A percentile compares a stretch with the other conserved stretches of the same genome.
These are phyloP conservation scores for Corvus hawaiiensis DNA, from an alignment of 2,113 vertebrate species.

Conservation along the genomic window DNA sequence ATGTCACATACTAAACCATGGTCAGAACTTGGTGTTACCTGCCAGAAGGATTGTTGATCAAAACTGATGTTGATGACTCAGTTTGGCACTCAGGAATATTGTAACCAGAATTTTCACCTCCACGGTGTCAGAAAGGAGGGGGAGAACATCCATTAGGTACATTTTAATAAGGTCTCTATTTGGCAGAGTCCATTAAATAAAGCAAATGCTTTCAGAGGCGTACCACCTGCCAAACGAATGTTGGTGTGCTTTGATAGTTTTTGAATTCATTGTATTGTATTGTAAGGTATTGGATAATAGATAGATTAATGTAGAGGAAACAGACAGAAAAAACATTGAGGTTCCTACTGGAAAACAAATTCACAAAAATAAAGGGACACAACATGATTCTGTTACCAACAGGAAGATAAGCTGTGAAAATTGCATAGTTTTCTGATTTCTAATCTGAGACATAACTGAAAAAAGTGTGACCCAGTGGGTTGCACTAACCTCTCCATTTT, in stretches of 20 bases:
- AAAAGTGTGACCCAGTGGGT: conserved; percentile 70
- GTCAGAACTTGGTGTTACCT: conserved; percentile 76
- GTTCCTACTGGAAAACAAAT: conserved; percentile 40
- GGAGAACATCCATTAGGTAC: conserved; percentile 42
- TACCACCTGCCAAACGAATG: conserved; percentile 64
- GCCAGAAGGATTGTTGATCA: conserved; percentile 78
- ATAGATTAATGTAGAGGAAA: not conserved
- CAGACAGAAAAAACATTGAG: conserved; percentile 18
- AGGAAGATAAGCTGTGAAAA: conserved; percentile 74
- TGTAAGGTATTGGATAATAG: not conserved
- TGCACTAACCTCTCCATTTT: conserved; percentile 81
- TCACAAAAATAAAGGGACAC: conserved; percentile 27
- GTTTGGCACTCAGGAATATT: conserved; percentile 98
- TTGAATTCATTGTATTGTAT: conserved; percentile 34
- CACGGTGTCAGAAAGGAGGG: conserved; percentile 51
- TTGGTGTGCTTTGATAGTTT: conserved; percentile 12
- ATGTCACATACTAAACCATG: conserved; percentile 75
- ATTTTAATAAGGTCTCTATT: conserved; percentile 39
- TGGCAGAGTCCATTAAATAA: conserved; percentile 25
- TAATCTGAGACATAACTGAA: conserved; percentile 85
- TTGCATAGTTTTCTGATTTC: conserved; percentile 80
- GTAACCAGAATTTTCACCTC: conserved; percentile 74
- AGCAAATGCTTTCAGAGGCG: conserved; percentile 61
- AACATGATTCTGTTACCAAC: conserved; percentile 57
- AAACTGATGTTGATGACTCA: conserved; percentile 83